Evolutionary conservation across 1,140 invertebrate species (phyloP).

Genomic region (Episyrphus balteatus): DNA sequence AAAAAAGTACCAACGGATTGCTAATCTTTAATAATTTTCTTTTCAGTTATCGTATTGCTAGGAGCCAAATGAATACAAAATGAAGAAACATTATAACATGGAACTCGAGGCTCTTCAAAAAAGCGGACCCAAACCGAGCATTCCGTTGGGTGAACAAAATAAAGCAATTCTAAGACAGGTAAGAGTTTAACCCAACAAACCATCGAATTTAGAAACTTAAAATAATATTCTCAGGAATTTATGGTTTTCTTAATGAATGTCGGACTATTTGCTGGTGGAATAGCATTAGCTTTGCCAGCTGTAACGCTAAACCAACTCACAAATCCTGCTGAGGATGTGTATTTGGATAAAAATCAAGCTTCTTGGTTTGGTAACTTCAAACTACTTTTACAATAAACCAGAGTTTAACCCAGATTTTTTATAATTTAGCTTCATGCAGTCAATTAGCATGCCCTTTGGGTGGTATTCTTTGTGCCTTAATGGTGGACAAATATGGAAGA

Average conservation of each 20-base stretch:
- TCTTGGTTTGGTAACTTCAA: constrained; percentile 23
- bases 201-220: too few species aligned
- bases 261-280: constrained; percentile 23
- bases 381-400: background rate
- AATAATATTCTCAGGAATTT: too few species aligned
- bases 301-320: constrained; percentile 18
- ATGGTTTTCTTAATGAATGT: constrained; percentile 11
- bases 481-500: constrained; percentile 26
- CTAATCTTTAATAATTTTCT: too few species aligned
- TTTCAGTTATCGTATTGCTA: too few species aligned
- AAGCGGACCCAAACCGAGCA: too few species aligned
- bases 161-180: too few species aligned
- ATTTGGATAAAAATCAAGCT: constrained; percentile 14
- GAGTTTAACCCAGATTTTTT: background rate
- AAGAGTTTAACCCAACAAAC: too few species aligned
- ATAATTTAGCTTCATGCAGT: constrained; percentile 20
- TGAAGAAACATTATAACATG: too few species aligned
- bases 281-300: constrained; percentile 25
- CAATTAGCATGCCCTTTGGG: constrained; percentile 24
- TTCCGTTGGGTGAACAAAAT: too few species aligned
- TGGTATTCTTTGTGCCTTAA: constrained; percentile 22
- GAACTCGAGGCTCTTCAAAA: too few species aligned
- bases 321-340: constrained; percentile 9
- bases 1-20: too few species aligned
- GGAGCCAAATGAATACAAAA: too few species aligned